A percentile compares a stretch with the other conserved stretches of the same genome.
Conservation (phyloP, 2,888 invertebrate genomes). For the Plebejus anna region DNA sequence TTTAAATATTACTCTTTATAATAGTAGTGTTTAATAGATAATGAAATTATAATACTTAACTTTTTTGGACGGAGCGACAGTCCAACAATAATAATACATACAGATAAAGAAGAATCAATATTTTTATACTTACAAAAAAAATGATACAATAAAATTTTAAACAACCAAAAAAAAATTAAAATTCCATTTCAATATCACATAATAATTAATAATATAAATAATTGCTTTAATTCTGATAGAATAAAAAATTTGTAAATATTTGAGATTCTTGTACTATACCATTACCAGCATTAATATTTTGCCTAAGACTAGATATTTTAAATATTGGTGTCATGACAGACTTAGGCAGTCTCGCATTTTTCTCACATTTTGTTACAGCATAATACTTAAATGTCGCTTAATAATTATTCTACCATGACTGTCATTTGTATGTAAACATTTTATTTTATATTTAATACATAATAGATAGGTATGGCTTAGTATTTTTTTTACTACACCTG, state of each 20-base stretch:
- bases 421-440: neutral
- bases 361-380: neutral
- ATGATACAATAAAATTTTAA: neutral
- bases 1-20: neutral
- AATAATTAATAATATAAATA: no score
- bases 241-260: neutral
- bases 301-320: neutral
- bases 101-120: neutral
- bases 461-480: neutral
- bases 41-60: neutral
- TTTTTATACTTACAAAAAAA: neutral
- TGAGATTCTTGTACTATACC: neutral
- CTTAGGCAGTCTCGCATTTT: neutral
- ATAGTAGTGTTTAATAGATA: neutral
- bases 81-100: neutral
- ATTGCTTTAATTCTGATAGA: neutral
- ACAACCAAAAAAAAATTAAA: neutral
- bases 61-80: constrained; percentile 10
- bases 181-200: neutral
- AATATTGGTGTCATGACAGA: constrained; percentile 1
- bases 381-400: constrained; percentile 1
- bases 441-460: neutral
- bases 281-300: neutral
- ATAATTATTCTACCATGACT: neutral
- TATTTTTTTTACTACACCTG: neutral